These are phyloP conservation scores for Pasiphila rectangulata DNA, from an alignment of 2,888 invertebrate species.

Conservation along the genomic window DNA sequence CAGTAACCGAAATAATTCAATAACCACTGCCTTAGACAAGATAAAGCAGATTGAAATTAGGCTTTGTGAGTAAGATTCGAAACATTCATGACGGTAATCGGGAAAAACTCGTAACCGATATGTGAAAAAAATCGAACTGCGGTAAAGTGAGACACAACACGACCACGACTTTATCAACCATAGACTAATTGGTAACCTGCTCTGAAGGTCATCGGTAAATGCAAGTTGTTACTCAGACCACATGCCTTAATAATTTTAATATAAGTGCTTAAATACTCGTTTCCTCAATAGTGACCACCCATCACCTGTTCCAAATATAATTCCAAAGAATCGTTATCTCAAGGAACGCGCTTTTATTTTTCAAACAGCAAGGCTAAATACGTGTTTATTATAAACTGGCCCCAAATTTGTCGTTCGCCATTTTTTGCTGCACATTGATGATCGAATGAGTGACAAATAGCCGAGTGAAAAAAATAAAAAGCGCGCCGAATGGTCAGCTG, in stretches of 20 bases:
- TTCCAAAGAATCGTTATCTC: slow-evolving; percentile 5
- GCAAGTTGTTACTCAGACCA: slow-evolving; percentile 20
- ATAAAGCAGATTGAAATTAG: too few relatives aligned
- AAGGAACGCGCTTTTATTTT: slow-evolving; percentile 11
- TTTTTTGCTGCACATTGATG: slow-evolving; percentile 33
- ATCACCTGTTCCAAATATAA: slow-evolving; percentile 14
- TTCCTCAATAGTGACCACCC: slow-evolving; percentile 13
- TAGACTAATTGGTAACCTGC: too few relatives aligned
- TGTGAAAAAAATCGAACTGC: too few relatives aligned
- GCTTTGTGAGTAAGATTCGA: too few relatives aligned
- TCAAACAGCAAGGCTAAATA: slow-evolving; percentile 24
- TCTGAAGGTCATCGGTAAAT: not conserved
- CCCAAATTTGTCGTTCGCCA: slow-evolving; percentile 27
- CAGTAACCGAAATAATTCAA: too few relatives aligned
- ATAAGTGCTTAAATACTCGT: not conserved
- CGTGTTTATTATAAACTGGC: slow-evolving; percentile 27
- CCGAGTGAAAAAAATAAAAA: slow-evolving; percentile 11
- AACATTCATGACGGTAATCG: too few relatives aligned
- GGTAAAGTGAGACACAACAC: too few relatives aligned
- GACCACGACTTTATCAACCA: too few relatives aligned
- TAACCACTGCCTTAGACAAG: too few relatives aligned
- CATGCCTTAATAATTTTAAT: not conserved
- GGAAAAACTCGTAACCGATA: too few relatives aligned
- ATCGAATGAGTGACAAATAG: slow-evolving; percentile 45
- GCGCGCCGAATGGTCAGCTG: slow-evolving; percentile 19